Evolutionary conservation across 2,113 vertebrate species (phyloP).

Genomic region (Heptranchias perlo): DNA sequence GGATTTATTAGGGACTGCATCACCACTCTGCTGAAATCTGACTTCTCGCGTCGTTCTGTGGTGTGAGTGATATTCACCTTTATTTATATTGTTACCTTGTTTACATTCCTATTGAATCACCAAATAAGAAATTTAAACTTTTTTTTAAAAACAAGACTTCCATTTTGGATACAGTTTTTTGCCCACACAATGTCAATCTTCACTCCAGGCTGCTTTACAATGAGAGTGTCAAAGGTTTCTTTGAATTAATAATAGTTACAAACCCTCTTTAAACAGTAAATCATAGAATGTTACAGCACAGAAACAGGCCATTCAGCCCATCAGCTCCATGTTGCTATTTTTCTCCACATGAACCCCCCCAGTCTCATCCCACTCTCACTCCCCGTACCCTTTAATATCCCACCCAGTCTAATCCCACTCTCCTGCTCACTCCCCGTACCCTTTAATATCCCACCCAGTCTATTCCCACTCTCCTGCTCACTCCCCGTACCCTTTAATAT

Average conservation of each 20-base stretch:
- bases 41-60: not conserved
- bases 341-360: not conserved
- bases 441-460: no score
- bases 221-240: not conserved
- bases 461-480: no score
- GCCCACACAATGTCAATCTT: not conserved
- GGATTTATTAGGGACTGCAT: not conserved
- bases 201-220: not conserved
- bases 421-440: no score
- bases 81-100: not conserved
- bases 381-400: no score
- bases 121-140: not conserved
- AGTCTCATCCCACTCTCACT: no score
- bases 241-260: not conserved
- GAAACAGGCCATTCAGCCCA: not conserved
- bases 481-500: no score
- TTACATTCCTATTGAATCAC: not conserved
- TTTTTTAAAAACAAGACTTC: not conserved
- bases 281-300: not conserved
- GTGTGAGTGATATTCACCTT: not conserved
- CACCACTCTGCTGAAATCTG: not conserved
- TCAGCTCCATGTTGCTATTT: not conserved
- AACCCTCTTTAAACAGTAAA: not conserved
- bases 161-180: not conserved
- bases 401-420: no score